A percentile compares a stretch with the other conserved stretches of the same genome.
phyloP scores from a whole-genome alignment of 2,888 invertebrate genomes.

The Mythimna loreyi region DNA sequence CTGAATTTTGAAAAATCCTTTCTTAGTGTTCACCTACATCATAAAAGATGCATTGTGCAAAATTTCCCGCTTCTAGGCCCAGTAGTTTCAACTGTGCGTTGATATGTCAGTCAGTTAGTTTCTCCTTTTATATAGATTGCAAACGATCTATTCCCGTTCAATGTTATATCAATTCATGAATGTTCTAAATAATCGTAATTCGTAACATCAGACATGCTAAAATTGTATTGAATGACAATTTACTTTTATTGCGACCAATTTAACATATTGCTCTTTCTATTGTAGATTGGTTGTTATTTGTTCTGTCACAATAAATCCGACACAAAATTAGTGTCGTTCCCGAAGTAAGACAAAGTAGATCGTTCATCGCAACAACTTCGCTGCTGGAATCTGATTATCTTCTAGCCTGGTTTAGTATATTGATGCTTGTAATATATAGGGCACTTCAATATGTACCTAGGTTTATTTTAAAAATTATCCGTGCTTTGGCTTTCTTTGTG shows the following conservation, averaged over 20 bases:
- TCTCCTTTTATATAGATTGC: too few species aligned
- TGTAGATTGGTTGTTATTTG: slow-evolving; percentile 24
- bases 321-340: slow-evolving; percentile 16
- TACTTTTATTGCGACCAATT: slow-evolving; percentile 22
- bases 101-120: too few species aligned
- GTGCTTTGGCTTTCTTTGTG: slow-evolving; percentile 39
- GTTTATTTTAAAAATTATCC: slow-evolving; percentile 39
- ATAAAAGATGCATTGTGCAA: too few species aligned
- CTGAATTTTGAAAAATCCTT: too few species aligned
- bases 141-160: slow-evolving; percentile 21
- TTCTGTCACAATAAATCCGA: slow-evolving; percentile 19
- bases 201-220: slow-evolving; percentile 21
- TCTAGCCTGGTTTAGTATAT: slow-evolving; percentile 26
- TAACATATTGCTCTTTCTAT: slow-evolving; percentile 8
- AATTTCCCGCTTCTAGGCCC: too few species aligned
- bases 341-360: slow-evolving; percentile 25
- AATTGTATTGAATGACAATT: slow-evolving; percentile 26
- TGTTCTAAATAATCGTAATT: slow-evolving; percentile 13
- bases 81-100: too few species aligned
- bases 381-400: slow-evolving; percentile 36
- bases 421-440: slow-evolving; percentile 15
- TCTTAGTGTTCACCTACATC: too few species aligned
- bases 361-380: slow-evolving; percentile 19
- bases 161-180: slow-evolving; percentile 32
- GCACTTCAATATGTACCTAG: not conserved